Percentiles rank a stretch among this genome's conserved stretches.
Evolutionary conservation across 2,797 vertebrate genomes (phyloP).

Genomic region (Chelmon rostratus): DNA sequence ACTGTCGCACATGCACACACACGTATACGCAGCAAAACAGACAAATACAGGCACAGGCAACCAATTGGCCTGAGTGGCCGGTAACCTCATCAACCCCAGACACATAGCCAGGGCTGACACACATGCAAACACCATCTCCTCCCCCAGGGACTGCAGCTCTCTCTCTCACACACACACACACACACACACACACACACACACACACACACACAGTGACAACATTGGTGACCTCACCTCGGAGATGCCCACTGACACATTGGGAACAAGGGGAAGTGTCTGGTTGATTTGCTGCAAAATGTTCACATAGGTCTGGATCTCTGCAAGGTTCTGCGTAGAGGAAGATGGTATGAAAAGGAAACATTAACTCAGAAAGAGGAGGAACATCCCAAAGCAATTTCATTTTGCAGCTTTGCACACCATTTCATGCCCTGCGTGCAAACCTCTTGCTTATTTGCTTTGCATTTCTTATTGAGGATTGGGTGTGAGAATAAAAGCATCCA

Average conservation of each 20-base stretch:
- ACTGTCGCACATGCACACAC: not conserved
- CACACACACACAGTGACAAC: constrained; percentile 48
- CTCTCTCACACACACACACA: constrained; percentile 29
- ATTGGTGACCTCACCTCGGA: constrained; percentile 88
- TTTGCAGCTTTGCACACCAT: not conserved
- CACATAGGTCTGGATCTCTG: constrained; percentile 96
- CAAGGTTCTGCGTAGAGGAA: constrained; percentile 88
- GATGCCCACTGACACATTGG: constrained; percentile 84
- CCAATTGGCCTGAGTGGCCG: constrained; percentile 31
- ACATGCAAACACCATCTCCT: constrained; percentile 59
- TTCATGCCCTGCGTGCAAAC: not conserved
- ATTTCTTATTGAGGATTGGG: not conserved
- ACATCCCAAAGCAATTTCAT: not conserved
- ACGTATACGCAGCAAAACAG: constrained; percentile 1
- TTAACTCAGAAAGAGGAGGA: constrained; percentile 5
- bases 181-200: constrained; percentile 32
- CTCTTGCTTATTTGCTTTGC: not conserved
- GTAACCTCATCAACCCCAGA: constrained; percentile 61
- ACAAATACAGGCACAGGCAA: constrained; percentile 27
- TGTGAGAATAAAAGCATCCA: not conserved
- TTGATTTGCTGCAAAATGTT: constrained; percentile 95
- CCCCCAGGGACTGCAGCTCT: constrained; percentile 33
- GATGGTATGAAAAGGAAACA: constrained; percentile 18
- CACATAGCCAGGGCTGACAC: constrained; percentile 57
- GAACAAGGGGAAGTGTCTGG: constrained; percentile 88